Base-by-base conservation (phyloP, 2,888 invertebrate genomes). In the Cephus runcator region DNA sequence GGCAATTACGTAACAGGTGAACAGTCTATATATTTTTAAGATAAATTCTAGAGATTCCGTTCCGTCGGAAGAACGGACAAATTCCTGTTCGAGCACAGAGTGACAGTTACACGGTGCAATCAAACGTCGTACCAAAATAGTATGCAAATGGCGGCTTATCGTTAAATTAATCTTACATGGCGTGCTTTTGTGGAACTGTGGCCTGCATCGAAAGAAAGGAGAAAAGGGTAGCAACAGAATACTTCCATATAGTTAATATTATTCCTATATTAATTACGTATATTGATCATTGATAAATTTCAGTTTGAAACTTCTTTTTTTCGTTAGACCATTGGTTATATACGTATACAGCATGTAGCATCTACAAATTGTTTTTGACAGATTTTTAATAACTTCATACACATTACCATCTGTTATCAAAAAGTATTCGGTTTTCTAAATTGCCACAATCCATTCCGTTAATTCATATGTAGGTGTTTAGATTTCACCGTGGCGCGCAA, bases 81-180 rank as follows among this genome's bases (percentile, higher is more conserved):
- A 69, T 75, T 75, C 34, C 69, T 71, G 30, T 71, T n/a, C 6
- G 15, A 69, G 34, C 69, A n/a, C 35, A 33, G 35, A 74, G 40
- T 69, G 71, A 69, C 69, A 75, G 77, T 69, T 75, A 77, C 36
- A 75, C 40, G 71, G 36, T 75, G 40, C 75, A 75, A 77, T 77
- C 77, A 77, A 77, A 75, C 12, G 11, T 12, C 69, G 3, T 31
- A 75, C 75, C 71, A 77, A 75, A 75, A 75, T 36, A 56, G n/a
- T 75, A 77, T 77, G 77, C 69, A 77, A 75, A 77, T 77, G 31
- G 69, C 68, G 73, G 31, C 77, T 77, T 71, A 75, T 77, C 75
- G 30, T 36, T 36, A 75, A 75, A 75, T 77, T 77, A 75, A 75
- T 77, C 69, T 56, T 34, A 34, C 34, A 73, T 36, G 69, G 11